Conservation (phyloP, 2,888 invertebrate species). For the Sphaerophoria rueppellii region DNA sequence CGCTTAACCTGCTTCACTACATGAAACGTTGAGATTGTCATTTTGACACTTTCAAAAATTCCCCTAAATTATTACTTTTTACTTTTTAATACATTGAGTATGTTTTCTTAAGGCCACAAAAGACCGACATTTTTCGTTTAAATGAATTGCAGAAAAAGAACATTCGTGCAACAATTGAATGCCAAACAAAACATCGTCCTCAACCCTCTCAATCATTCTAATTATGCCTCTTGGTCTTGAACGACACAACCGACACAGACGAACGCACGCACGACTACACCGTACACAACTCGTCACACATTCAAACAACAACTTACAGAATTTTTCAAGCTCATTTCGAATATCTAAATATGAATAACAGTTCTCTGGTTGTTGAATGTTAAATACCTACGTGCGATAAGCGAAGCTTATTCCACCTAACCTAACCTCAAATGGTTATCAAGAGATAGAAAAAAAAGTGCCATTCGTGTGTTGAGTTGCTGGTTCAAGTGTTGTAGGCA, state of each 20-base stretch:
- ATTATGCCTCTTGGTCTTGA: no score
- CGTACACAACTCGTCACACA: background rate
- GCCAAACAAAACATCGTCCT: no score
- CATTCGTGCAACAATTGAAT: no score
- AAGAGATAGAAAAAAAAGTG: conserved; percentile 54
- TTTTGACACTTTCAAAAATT: no score
- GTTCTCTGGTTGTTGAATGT: conserved; percentile 34
- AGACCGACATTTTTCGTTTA: no score
- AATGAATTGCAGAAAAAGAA: no score
- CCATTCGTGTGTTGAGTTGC: conserved; percentile 27
- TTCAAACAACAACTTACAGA: background rate
- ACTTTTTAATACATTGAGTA: no score
- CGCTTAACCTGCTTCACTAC: no score
- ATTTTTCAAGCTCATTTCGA: conserved; percentile 6
- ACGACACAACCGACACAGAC: background rate
- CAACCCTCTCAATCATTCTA: no score
- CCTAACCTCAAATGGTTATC: conserved; percentile 68
- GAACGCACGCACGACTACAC: background rate
- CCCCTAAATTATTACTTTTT: no score
- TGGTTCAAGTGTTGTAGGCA: background rate
- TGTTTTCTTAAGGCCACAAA: no score
- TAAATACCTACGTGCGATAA: conserved; percentile 62
- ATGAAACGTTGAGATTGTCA: no score
- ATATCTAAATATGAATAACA: conserved; percentile 26
- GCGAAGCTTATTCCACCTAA: conserved; percentile 60